Evolutionary conservation across 2,888 invertebrate species (phyloP).

Genomic region (Gastracanthus pulcherrimus): DNA sequence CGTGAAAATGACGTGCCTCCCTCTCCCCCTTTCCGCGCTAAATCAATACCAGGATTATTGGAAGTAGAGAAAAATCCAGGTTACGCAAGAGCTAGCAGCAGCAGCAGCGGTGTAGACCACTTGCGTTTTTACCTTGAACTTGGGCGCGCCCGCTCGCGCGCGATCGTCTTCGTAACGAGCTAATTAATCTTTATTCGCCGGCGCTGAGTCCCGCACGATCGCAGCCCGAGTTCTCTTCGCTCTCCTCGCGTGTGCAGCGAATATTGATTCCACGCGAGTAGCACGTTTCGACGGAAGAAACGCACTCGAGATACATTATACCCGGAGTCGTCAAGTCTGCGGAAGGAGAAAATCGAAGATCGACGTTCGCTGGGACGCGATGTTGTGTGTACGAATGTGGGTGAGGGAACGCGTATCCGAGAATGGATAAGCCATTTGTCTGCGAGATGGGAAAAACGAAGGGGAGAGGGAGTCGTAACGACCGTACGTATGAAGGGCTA

Average conservation of each 20-base stretch:
- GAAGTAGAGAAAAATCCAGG: conserved; percentile 20
- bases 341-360: too few species aligned
- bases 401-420: too few species aligned
- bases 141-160: too few species aligned
- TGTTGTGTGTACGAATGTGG: too few species aligned
- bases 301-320: too few species aligned
- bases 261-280: background rate
- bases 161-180: background rate
- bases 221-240: background rate
- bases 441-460: too few species aligned
- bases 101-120: too few species aligned
- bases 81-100: conserved; percentile 26
- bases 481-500: background rate
- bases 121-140: conserved; percentile 21
- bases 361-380: too few species aligned
- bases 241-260: background rate
- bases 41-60: conserved; percentile 13
- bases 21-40: too few species aligned
- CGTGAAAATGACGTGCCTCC: background rate
- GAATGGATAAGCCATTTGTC: background rate
- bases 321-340: too few species aligned
- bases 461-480: background rate
- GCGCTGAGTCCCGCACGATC: too few species aligned
- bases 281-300: background rate
- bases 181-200: background rate